A percentile compares a stretch with the other conserved stretches of the same genome.
phyloP scores from a whole-genome alignment of 2,888 invertebrate species.

The Macroteleia sp. region DNA sequence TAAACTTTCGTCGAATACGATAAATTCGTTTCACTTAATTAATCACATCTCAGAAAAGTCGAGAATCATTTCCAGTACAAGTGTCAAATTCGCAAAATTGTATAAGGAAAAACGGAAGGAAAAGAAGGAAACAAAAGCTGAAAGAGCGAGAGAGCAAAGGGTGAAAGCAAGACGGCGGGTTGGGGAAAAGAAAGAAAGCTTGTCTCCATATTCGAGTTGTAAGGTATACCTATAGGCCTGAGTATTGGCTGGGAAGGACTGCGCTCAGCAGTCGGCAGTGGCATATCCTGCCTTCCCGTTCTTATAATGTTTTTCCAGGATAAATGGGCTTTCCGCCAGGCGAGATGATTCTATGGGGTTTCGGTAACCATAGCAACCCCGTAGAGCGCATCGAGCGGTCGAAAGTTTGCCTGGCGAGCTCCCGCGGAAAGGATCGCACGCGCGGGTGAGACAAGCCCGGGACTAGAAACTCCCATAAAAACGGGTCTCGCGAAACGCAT shows the following conservation, averaged over 20 bases:
- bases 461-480: constrained; percentile 78
- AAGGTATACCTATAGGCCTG: constrained; percentile 46
- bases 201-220: constrained; percentile 49
- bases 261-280: constrained; percentile 50
- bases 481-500: constrained; percentile 72
- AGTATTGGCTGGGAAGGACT: constrained; percentile 64
- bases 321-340: constrained; percentile 82
- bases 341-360: constrained; percentile 80
- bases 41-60: too few species aligned
- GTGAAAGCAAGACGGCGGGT: background rate
- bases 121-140: background rate
- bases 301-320: constrained; percentile 84
- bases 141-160: background rate
- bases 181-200: constrained; percentile 40
- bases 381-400: constrained; percentile 82
- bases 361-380: constrained; percentile 82
- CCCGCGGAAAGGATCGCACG: constrained; percentile 49
- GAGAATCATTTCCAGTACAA: background rate
- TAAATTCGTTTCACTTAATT: too few species aligned
- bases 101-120: background rate
- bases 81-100: background rate
- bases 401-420: constrained; percentile 68
- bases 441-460: constrained; percentile 23
- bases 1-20: too few species aligned
- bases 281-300: constrained; percentile 69